These are phyloP conservation scores for Cheilosia pagana DNA, from an alignment of 2,888 invertebrate species.

Conservation along the genomic window DNA sequence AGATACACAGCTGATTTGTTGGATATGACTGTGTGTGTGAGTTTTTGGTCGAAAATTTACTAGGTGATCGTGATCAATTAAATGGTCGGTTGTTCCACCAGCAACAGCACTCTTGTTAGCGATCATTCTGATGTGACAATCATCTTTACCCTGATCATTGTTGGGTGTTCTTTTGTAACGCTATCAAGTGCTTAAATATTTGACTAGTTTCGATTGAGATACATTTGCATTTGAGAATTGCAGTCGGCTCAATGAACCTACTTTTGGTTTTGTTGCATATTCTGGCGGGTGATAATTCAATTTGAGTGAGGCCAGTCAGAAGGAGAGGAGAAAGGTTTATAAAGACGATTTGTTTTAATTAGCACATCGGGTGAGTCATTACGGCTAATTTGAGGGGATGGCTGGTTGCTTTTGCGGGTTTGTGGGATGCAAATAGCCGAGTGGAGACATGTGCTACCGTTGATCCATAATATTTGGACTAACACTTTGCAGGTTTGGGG, in stretches of 20 bases:
- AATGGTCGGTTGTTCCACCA: slow-evolving; percentile 53
- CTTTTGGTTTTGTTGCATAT: neutral
- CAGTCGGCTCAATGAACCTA: slow-evolving; percentile 58
- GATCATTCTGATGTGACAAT: slow-evolving; percentile 18
- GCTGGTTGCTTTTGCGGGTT: neutral
- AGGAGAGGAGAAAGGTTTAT: slow-evolving; percentile 14
- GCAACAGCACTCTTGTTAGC: slow-evolving; percentile 26
- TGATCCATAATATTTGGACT: slow-evolving; percentile 57
- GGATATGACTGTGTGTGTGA: neutral
- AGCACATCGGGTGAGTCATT: slow-evolving; percentile 56
- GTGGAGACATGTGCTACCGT: slow-evolving; percentile 23
- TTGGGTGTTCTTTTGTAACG: neutral
- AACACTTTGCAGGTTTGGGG: slow-evolving; percentile 37
- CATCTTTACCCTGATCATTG: slow-evolving; percentile 4
- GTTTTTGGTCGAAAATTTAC: slow-evolving; percentile 17
- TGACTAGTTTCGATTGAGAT: slow-evolving; percentile 10
- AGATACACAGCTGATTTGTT: neutral
- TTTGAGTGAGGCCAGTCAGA: slow-evolving; percentile 29
- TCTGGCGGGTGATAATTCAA: slow-evolving; percentile 52
- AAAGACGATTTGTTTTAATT: slow-evolving; percentile 34
- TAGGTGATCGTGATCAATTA: slow-evolving; percentile 51
- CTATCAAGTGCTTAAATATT: slow-evolving; percentile 14
- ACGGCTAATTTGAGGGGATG: neutral
- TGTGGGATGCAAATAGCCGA: slow-evolving; percentile 28
- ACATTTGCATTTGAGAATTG: slow-evolving; percentile 11